phyloP scores from a whole-genome alignment of 1,140 invertebrate species.

The Cherax destructor region DNA sequence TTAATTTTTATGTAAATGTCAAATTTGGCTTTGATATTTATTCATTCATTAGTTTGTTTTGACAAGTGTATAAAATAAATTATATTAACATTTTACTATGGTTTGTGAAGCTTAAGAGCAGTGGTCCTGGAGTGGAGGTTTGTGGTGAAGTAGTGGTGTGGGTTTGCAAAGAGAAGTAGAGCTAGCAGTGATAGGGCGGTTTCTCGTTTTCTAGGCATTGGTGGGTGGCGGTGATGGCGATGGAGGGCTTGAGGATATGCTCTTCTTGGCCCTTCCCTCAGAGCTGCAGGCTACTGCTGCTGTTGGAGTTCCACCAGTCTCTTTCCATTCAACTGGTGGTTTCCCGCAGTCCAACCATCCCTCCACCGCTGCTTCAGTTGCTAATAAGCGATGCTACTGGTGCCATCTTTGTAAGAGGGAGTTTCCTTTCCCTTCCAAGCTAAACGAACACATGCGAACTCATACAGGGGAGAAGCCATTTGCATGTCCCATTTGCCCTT shows the following conservation, averaged over 20 bases:
- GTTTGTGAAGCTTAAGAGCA: neutral
- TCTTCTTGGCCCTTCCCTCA: conserved; percentile 50
- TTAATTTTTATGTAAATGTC: neutral
- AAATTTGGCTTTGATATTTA: neutral
- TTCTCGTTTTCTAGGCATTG: conserved; percentile 63
- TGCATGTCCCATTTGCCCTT: conserved; percentile 56
- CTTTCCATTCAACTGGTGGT: conserved; percentile 39
- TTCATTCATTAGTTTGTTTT: neutral
- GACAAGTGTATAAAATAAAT: too few relatives aligned
- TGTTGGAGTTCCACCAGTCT: conserved; percentile 26
- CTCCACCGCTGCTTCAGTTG: conserved; percentile 36
- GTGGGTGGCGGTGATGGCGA: conserved; percentile 45
- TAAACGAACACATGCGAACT: conserved; percentile 62
- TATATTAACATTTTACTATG: neutral
- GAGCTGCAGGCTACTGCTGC: conserved; percentile 19
- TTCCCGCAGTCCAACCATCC: conserved; percentile 37
- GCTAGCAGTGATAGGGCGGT: conserved; percentile 50
- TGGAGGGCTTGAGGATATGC: conserved; percentile 55
- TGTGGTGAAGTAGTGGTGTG: conserved; percentile 2
- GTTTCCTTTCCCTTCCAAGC: conserved; percentile 60
- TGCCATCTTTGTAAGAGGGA: conserved; percentile 60
- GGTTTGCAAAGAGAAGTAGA: neutral
- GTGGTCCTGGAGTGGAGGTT: neutral
- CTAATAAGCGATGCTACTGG: conserved; percentile 53
- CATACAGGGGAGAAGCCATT: conserved; percentile 65